These are phyloP conservation scores for Agrilus mali DNA, from an alignment of 2,888 invertebrate genomes.

Conservation along the genomic window DNA sequence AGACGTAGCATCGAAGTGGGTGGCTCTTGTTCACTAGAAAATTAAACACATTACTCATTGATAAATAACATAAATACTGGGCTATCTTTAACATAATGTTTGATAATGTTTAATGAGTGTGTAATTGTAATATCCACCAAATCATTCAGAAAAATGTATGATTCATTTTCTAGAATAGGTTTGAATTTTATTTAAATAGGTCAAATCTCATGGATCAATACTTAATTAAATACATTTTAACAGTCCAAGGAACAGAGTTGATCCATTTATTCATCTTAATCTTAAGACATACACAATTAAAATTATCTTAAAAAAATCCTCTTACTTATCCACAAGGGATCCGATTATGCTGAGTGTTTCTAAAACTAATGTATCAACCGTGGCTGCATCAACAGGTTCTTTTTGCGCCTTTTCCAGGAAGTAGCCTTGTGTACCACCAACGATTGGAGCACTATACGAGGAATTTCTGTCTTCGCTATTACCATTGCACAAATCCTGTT, in stretches of 20 bases:
- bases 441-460: no score
- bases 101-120: neutral
- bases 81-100: neutral
- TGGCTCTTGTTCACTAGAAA: slow-evolving; percentile 71
- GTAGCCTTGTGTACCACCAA: slow-evolving; percentile 16
- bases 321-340: slow-evolving; percentile 74
- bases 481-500: slow-evolving; percentile 14
- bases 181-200: neutral
- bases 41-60: slow-evolving; percentile 2
- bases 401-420: slow-evolving; percentile 22
- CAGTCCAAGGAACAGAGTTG: no score
- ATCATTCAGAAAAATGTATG: no score
- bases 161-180: no score
- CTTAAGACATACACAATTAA: neutral
- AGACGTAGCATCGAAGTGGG: slow-evolving; percentile 72
- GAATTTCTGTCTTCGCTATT: slow-evolving; percentile 2
- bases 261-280: neutral
- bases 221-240: no score
- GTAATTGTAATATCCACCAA: no score
- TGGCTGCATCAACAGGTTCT: slow-evolving; percentile 31
- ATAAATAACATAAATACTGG: no score
- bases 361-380: slow-evolving; percentile 61
- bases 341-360: slow-evolving; percentile 72
- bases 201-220: no score
- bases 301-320: slow-evolving; percentile 13